Base-by-base conservation (phyloP, 2,797 vertebrate genomes). In the Enteromius fasciolatus region DNA sequence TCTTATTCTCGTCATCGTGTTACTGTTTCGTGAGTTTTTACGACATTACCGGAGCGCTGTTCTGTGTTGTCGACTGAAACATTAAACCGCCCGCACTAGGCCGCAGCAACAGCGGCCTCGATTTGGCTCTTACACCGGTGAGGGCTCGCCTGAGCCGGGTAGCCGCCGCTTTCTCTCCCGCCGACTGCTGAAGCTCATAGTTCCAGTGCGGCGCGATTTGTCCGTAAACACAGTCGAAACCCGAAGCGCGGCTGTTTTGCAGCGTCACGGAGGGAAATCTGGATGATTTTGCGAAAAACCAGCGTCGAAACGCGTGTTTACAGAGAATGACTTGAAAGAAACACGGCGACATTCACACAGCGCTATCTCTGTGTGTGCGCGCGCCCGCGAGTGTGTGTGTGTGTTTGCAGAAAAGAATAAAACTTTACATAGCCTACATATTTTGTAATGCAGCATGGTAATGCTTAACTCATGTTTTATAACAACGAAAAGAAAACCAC, bases 101-200 rank as follows among this genome's bases (percentile, higher is more conserved):
- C 80, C 84, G 76, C 78, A 44, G n/a, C 46, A 50, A n/a, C 86
- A 54, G 57, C 88, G 80, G 76, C 67, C 82, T 87, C 74, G 75
- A 87, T 72, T 86, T 82, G 50, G 48, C 70, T 59, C 85, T n/a
- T 44, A 84, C 52, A 76, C 85, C 87, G 48, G 33, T 36, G 15
- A 84, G 15, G 66, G 50, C 39, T 63, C 78, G 5, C 14, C 75
- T 25, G 48, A 73, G 77, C 25, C 80, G 25, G 70, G 50, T 52
- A 68, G 73, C 17, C 74, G 25, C 33, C 72, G 81, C 36, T 76
- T 67, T 84, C 14, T 59, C 59, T 84, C 66, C 66, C 63, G 83
- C 66, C 15, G 73, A 57, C 69, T 48, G 82, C 59, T 39, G 23
- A 72, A 81, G 44, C 59, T 83, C 86, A 87, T 87, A 87, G 83